Base-by-base conservation (phyloP, 2,888 invertebrate genomes). In the Parascotia fuliginaria region DNA sequence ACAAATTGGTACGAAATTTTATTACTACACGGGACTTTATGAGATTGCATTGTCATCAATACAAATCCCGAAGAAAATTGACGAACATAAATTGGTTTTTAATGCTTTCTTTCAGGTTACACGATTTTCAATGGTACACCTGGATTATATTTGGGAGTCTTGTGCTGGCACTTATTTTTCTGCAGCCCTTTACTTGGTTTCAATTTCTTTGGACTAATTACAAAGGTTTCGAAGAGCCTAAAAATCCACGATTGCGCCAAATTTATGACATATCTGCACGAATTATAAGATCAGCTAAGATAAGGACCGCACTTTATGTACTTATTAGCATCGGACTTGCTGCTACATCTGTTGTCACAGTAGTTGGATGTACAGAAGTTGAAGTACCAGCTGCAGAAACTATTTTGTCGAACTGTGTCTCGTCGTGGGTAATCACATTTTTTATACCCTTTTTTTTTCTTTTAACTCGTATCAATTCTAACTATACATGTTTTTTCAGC, bases 161-260 rank as follows among this genome's bases (percentile, higher is more conserved):
- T 1, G 22, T 85, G 27, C 0, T 82, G 0, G 55, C 65, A 9
- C 66, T 92, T 1, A 56, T 95, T 0, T 60, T 94, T 0, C 83
- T 96, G 59, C 88, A 96, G 44, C 94, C 96, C 0, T 75, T 96
- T 5, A 94, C 95, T 0, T 97, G 97, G 97, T 95, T 95, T 54
- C 95, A 96, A 71, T 95, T 95, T 65, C 71, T 95, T 0, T 96
- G 96, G 96, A 85, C 82, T 0, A 86, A 89, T 59, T 83, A 83
- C 44, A 83, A 78, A 60, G 89, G 93, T 11, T 82, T 93, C n/a
- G 87, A 92, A 11, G 92, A 93, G 53, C 95, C 96, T 0, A 84
- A 83, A 27, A 93, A 93, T 55, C 77, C 68, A 54, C 70, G 93
- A 6, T 71, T 95, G 1, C 85, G 92, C 34, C 87, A 89, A 41